Conservation (phyloP, 2,113 vertebrate species). For the Gasterosteus nipponicus region DNA sequence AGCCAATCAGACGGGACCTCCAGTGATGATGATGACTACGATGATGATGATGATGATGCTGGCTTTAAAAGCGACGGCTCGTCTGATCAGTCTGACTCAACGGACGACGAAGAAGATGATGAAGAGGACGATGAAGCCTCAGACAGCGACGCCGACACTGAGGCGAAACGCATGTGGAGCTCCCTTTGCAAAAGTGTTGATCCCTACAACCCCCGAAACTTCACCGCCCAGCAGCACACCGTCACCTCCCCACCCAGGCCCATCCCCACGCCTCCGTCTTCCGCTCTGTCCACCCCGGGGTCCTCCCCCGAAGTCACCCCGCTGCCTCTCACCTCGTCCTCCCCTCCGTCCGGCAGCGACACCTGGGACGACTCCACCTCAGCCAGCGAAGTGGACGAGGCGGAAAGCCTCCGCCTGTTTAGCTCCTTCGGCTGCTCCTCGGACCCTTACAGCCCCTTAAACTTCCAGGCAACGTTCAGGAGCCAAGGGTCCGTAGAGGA, state of each 20-base stretch:
- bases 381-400: slow-evolving; percentile 83
- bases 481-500: slow-evolving; percentile 54
- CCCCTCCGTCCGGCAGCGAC: slow-evolving; percentile 41
- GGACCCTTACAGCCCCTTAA: slow-evolving; percentile 91
- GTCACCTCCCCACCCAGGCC: slow-evolving; percentile 19
- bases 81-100: slow-evolving; percentile 77
- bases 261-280: slow-evolving; percentile 43
- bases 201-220: slow-evolving; percentile 90
- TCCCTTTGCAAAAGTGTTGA: slow-evolving; percentile 84
- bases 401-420: slow-evolving; percentile 85
- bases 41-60: slow-evolving; percentile 85
- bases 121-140: slow-evolving; percentile 17
- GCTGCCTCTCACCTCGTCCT: slow-evolving; percentile 9
- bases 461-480: slow-evolving; percentile 88
- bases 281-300: slow-evolving; percentile 43
- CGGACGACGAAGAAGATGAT: slow-evolving; percentile 42
- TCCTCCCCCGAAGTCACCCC: slow-evolving; percentile 27
- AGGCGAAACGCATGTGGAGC: slow-evolving; percentile 84
- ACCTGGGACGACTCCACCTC: slow-evolving; percentile 72
- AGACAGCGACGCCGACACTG: slow-evolving; percentile 62
- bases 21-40: slow-evolving; percentile 82
- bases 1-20: slow-evolving; percentile 74
- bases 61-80: slow-evolving; percentile 90
- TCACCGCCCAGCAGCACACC: slow-evolving; percentile 85
- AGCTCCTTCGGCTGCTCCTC: slow-evolving; percentile 86